These are phyloP conservation scores for Polyodon spathula DNA, from an alignment of 2,113 vertebrate species.

Conservation along the genomic window DNA sequence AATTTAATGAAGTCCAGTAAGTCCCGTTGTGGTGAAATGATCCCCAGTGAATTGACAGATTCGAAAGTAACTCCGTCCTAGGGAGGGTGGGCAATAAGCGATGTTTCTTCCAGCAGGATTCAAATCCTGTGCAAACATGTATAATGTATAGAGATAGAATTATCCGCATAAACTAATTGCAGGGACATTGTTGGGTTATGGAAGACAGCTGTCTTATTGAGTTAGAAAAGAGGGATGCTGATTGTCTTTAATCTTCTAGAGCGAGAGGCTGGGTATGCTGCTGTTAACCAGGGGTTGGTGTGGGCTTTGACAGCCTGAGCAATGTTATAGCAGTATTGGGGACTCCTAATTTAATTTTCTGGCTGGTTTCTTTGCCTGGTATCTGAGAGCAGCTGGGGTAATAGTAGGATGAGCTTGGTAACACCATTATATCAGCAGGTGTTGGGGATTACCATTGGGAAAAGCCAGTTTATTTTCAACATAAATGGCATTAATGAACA, in stretches of 20 bases:
- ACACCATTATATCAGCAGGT: neutral
- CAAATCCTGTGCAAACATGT: slow-evolving; percentile 6
- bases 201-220: slow-evolving; percentile 28
- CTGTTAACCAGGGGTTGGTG: slow-evolving; percentile 16
- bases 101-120: slow-evolving; percentile 5
- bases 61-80: neutral
- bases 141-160: neutral
- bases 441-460: no score
- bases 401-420: neutral
- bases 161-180: slow-evolving; percentile 20
- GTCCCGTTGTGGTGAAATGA: slow-evolving; percentile 21
- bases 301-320: slow-evolving; percentile 24
- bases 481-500: no score
- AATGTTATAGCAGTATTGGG: slow-evolving; percentile 17
- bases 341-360: slow-evolving; percentile 27
- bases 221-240: slow-evolving; percentile 25
- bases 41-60: slow-evolving; percentile 18
- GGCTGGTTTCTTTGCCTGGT: slow-evolving; percentile 24
- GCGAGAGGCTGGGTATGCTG: slow-evolving; percentile 3
- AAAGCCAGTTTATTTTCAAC: no score
- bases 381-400: slow-evolving; percentile 19
- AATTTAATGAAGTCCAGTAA: slow-evolving; percentile 25
- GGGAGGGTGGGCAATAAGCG: neutral
- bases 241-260: slow-evolving; percentile 34
- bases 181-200: slow-evolving; percentile 23